These are phyloP conservation scores for Ochropacha duplaris DNA, from an alignment of 2,888 invertebrate genomes.

Conservation along the genomic window DNA sequence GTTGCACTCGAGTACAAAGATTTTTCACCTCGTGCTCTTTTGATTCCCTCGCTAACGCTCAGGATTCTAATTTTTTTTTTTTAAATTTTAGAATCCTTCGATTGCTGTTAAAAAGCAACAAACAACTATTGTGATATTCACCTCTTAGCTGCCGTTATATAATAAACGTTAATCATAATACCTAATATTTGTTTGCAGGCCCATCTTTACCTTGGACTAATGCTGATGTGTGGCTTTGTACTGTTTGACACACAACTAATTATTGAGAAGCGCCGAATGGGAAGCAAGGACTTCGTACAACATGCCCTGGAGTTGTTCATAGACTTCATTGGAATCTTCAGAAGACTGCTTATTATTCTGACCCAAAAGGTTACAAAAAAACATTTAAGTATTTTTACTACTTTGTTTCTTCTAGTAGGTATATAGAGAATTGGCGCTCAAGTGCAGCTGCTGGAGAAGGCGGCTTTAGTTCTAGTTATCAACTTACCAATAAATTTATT, in stretches of 20 bases:
- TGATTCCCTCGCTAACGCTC: too few species aligned
- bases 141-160: too few species aligned
- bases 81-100: too few species aligned
- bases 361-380: constrained; percentile 89
- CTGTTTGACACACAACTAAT: constrained; percentile 99
- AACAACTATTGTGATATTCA: too few species aligned
- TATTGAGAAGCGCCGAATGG: constrained; percentile 94
- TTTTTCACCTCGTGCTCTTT: too few species aligned
- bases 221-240: constrained; percentile 97
- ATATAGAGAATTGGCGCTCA: too few species aligned
- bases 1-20: too few species aligned
- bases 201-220: constrained; percentile 93
- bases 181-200: constrained; percentile 73
- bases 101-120: too few species aligned
- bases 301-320: constrained; percentile 97
- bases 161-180: neutral
- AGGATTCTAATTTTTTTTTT: too few species aligned
- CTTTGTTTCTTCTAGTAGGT: too few species aligned
- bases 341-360: constrained; percentile 94
- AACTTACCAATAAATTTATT: constrained; percentile 4
- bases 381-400: neutral
- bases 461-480: too few species aligned
- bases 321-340: constrained; percentile 97
- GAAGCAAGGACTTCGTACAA: constrained; percentile 95
- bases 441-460: too few species aligned